Conservation (phyloP, 2,113 vertebrate species). For the Ursus arctos region DNA sequence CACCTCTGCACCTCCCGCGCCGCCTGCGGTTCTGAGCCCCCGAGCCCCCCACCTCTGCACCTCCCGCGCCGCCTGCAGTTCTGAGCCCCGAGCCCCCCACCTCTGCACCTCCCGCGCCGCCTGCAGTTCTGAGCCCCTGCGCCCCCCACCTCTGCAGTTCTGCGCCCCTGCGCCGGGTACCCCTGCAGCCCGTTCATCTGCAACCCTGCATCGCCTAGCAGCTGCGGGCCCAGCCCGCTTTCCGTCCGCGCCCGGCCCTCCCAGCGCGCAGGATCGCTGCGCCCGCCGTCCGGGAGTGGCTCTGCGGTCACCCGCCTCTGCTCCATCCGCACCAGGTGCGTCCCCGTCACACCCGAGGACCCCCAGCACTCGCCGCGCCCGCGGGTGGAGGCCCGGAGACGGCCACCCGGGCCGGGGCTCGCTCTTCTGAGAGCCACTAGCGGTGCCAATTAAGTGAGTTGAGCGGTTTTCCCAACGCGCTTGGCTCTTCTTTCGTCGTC, state of each 20-base stretch:
- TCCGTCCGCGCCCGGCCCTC: background rate
- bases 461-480: accelerated
- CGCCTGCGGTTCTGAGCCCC: background rate
- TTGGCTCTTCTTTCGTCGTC: background rate
- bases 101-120: too few species aligned
- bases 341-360: conserved; percentile 70
- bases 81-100: background rate
- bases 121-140: background rate
- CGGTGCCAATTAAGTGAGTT: background rate
- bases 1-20: background rate
- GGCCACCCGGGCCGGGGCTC: accelerated
- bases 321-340: background rate
- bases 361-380: conserved; percentile 65
- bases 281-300: too few species aligned
- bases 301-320: background rate
- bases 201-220: too few species aligned
- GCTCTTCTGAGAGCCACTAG: background rate
- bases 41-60: background rate
- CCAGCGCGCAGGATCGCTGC: background rate
- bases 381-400: accelerated
- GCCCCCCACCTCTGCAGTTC: background rate
- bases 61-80: background rate
- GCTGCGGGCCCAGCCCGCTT: too few species aligned
- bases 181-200: too few species aligned
- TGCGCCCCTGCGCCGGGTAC: too few species aligned